Percentiles rank a stretch among this genome's conserved stretches.
phyloP scores from a whole-genome alignment of 1,140 invertebrate genomes.

The Gyrodactylus salaris region DNA sequence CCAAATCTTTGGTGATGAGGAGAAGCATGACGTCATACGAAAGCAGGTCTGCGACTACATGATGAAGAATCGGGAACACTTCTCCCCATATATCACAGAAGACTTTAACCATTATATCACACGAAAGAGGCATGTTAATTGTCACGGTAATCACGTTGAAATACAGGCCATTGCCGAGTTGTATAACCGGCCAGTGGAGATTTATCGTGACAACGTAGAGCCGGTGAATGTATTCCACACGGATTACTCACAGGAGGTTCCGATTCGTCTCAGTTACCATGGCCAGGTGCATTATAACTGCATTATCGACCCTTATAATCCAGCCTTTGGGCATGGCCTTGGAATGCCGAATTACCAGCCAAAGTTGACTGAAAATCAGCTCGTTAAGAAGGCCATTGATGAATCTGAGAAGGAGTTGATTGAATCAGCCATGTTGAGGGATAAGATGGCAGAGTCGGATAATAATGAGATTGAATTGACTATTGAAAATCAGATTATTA shows the following conservation, averaged over 20 bases:
- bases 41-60: slow-evolving; percentile 5
- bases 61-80: slow-evolving; percentile 46
- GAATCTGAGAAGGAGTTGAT: slow-evolving; percentile 50
- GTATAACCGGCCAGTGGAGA: slow-evolving; percentile 60
- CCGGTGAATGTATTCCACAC: slow-evolving; percentile 64
- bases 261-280: slow-evolving; percentile 58
- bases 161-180: slow-evolving; percentile 69
- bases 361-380: slow-evolving; percentile 34
- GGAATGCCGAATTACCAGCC: slow-evolving; percentile 49
- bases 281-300: slow-evolving; percentile 59
- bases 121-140: slow-evolving; percentile 29
- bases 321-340: slow-evolving; percentile 41
- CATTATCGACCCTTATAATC: slow-evolving; percentile 48
- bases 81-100: slow-evolving; percentile 64
- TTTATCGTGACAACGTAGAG: slow-evolving; percentile 41
- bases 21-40: not conserved
- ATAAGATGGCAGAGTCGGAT: slow-evolving; percentile 56
- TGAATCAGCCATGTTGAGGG: slow-evolving; percentile 62
- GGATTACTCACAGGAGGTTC: slow-evolving; percentile 33
- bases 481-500: slow-evolving; percentile 46
- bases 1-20: slow-evolving; percentile 6
- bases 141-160: slow-evolving; percentile 68
- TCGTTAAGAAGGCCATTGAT: slow-evolving; percentile 39
- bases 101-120: slow-evolving; percentile 52
- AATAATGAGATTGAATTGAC: slow-evolving; percentile 70